phyloP scores from a whole-genome alignment of 2,113 vertebrate genomes.

The Xiphias gladius region DNA sequence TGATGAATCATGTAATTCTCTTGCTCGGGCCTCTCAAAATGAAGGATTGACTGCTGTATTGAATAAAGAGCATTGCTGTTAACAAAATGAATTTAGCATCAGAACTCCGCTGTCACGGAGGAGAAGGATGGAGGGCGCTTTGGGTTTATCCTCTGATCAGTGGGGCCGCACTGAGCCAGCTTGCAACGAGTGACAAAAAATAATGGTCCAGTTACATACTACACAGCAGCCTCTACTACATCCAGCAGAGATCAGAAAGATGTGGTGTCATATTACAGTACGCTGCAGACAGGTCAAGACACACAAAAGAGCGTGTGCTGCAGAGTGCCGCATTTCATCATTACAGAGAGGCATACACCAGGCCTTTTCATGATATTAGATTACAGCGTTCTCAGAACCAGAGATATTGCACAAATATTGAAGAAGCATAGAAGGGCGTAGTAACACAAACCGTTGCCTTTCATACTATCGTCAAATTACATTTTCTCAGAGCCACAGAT shows the following conservation, averaged over 20 bases:
- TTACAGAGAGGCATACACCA: slow-evolving; percentile 62
- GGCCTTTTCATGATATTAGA: slow-evolving; percentile 74
- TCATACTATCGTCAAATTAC: slow-evolving; percentile 63
- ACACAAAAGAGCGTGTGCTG: slow-evolving; percentile 59
- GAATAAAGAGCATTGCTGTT: slow-evolving; percentile 70
- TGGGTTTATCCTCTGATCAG: slow-evolving; percentile 48
- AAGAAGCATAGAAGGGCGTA: slow-evolving; percentile 66
- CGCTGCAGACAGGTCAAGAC: slow-evolving; percentile 72
- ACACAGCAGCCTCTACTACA: slow-evolving; percentile 61
- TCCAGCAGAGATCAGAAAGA: slow-evolving; percentile 63
- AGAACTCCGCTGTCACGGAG: slow-evolving; percentile 39
- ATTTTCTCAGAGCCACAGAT: slow-evolving; percentile 64
- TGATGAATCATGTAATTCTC: slow-evolving; percentile 83
- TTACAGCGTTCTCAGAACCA: slow-evolving; percentile 75
- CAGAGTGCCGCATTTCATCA: slow-evolving; percentile 72
- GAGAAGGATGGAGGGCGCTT: slow-evolving; percentile 38
- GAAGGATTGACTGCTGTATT: slow-evolving; percentile 78
- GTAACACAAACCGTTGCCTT: slow-evolving; percentile 68
- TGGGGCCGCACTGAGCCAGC: slow-evolving; percentile 17
- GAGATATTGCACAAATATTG: slow-evolving; percentile 79
- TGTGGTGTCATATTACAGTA: slow-evolving; percentile 68
- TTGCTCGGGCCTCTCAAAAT: slow-evolving; percentile 79
- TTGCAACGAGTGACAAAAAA: slow-evolving; percentile 62
- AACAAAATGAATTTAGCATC: slow-evolving; percentile 70
- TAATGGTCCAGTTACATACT: slow-evolving; percentile 52